phyloP scores from a whole-genome alignment of 2,797 vertebrate genomes.

The Nannoperca obscura region DNA sequence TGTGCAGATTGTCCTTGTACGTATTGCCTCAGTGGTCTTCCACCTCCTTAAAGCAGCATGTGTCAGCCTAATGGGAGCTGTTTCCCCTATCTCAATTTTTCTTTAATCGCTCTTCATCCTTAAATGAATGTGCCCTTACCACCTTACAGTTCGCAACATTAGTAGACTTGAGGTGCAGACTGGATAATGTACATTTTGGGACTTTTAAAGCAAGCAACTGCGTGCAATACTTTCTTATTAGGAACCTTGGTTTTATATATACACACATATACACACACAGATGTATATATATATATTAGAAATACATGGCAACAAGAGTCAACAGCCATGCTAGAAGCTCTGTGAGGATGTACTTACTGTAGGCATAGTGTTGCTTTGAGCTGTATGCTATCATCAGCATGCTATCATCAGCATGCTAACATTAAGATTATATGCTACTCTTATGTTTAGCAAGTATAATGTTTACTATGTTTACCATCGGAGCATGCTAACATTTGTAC shows the following conservation, averaged over 20 bases:
- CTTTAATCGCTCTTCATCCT: constrained; percentile 10
- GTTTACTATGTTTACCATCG: neutral
- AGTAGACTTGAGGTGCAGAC: constrained; percentile 39
- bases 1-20: constrained; percentile 25
- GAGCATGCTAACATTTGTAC: neutral
- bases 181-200: constrained; percentile 50
- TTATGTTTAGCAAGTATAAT: neutral
- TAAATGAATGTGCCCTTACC: constrained; percentile 30
- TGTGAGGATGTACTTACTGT: neutral
- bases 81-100: constrained; percentile 1
- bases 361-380: neutral
- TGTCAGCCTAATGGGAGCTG: constrained; percentile 35
- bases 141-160: constrained; percentile 30
- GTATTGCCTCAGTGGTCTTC: constrained; percentile 36
- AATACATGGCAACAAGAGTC: neutral
- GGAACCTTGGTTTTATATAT: neutral
- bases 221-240: neutral
- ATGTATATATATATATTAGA: no score
- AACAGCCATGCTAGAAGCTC: neutral
- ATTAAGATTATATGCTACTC: neutral
- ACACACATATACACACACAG: no score
- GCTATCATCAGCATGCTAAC: neutral
- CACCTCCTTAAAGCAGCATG: constrained; percentile 44
- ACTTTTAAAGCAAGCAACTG: constrained; percentile 22
- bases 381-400: neutral